Percentiles rank a stretch among this genome's conserved stretches.
Evolutionary conservation across 2,113 vertebrate genomes (phyloP).

Genomic region (Elephas maximus): DNA sequence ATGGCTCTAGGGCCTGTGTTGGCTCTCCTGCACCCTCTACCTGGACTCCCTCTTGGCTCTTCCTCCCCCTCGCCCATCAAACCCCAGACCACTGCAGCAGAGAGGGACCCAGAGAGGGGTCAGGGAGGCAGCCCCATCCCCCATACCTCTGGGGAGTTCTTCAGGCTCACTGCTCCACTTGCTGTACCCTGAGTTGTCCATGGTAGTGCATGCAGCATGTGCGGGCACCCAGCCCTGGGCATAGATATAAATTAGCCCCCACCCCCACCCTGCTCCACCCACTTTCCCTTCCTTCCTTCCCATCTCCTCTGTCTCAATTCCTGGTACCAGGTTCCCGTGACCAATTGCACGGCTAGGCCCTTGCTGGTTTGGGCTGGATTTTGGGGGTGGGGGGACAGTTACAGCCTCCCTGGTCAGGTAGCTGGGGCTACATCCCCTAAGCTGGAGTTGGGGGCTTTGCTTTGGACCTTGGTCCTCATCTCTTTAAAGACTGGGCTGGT

Average conservation of each 20-base stretch:
- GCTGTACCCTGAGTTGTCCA: conserved; percentile 57
- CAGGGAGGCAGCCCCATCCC: fast-evolving
- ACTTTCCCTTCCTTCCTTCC: not conserved
- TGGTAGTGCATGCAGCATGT: not conserved
- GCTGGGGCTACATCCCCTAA: not conserved
- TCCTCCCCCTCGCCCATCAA: not conserved
- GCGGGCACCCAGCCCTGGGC: not conserved
- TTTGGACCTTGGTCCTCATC: not conserved
- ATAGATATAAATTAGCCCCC: not conserved
- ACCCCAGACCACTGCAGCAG: not conserved
- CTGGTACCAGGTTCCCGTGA: not conserved
- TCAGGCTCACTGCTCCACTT: not conserved
- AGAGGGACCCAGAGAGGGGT: not conserved
- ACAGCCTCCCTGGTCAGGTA: not conserved
- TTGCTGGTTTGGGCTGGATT: not conserved
- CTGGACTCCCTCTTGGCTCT: not conserved
- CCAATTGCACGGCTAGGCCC: not conserved
- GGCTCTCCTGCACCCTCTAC: not conserved
- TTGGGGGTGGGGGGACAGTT: not conserved
- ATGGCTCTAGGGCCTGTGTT: not conserved
- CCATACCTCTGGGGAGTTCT: not conserved
- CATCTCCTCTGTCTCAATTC: not conserved
- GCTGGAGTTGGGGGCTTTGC: not conserved
- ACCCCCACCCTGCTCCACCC: no score
- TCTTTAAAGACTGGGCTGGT: not conserved